Percentiles rank a stretch among this genome's conserved stretches.
phyloP scores from a whole-genome alignment of 2,797 vertebrate species.

The Intellagama lesueurii region DNA sequence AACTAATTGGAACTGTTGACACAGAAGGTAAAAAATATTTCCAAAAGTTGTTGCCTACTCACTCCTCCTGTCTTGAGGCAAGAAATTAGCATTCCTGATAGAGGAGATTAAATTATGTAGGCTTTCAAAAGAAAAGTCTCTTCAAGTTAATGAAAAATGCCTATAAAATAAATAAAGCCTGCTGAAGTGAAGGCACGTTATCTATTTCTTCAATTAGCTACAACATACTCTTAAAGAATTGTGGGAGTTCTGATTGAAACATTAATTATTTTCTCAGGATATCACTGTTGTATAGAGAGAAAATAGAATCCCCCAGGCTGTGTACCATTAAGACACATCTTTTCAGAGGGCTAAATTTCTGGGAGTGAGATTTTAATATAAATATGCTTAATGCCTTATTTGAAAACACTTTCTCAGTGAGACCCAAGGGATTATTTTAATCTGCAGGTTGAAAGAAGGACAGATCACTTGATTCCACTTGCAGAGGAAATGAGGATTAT shows the following conservation, averaged over 20 bases:
- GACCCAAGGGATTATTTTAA: constrained; percentile 69
- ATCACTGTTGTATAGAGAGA: constrained; percentile 34
- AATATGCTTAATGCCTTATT: constrained; percentile 64
- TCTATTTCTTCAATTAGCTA: constrained; percentile 73
- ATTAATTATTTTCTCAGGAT: constrained; percentile 54
- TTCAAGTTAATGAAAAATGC: constrained; percentile 69
- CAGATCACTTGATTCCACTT: constrained; percentile 56
- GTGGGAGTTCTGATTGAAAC: constrained; percentile 61
- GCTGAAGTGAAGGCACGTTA: constrained; percentile 67
- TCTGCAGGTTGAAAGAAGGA: constrained; percentile 61
- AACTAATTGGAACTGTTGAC: constrained; percentile 72
- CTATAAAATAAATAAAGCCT: constrained; percentile 67
- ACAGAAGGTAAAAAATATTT: constrained; percentile 56
- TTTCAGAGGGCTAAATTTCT: constrained; percentile 53
- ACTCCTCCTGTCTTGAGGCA: constrained; percentile 57
- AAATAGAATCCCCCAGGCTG: constrained; percentile 48
- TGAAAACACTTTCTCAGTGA: constrained; percentile 65
- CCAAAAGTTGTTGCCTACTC: constrained; percentile 32
- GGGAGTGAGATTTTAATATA: constrained; percentile 54
- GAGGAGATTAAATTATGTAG: constrained; percentile 60
- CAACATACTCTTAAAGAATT: constrained; percentile 63
- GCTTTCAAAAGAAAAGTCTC: constrained; percentile 72
- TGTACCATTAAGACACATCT: constrained; percentile 43
- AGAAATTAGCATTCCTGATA: constrained; percentile 72
- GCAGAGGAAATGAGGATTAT: constrained; percentile 58